Evolutionary conservation across 2,888 invertebrate genomes (phyloP).

Genomic region (Himalopsyche anomala): DNA sequence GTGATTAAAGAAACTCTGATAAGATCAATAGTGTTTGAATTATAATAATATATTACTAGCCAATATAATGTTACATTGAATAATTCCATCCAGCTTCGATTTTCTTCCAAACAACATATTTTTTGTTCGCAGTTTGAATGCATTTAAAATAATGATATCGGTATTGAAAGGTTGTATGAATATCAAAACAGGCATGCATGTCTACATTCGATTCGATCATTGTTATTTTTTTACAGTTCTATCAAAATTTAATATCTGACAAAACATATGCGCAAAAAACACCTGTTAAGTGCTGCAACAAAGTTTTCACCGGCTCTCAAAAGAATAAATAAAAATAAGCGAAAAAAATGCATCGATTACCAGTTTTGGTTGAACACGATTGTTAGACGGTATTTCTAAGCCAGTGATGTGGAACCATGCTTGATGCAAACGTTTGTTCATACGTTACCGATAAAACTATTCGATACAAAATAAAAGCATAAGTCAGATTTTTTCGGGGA

Average conservation of each 20-base stretch:
- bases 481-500: too few relatives aligned
- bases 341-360: constrained; percentile 45
- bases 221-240: constrained; percentile 28
- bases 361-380: constrained; percentile 63
- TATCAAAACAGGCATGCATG: constrained; percentile 9
- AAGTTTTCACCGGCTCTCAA: constrained; percentile 30
- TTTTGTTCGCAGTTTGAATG: background rate
- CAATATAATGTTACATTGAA: too few relatives aligned
- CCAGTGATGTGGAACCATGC: background rate
- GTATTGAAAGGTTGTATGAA: background rate
- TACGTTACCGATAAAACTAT: too few relatives aligned
- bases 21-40: too few relatives aligned
- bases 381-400: constrained; percentile 51
- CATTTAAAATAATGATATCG: background rate
- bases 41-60: too few relatives aligned
- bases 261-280: constrained; percentile 24
- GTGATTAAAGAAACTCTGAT: too few relatives aligned
- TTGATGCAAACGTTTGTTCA: too few relatives aligned
- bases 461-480: too few relatives aligned
- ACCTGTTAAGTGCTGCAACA: constrained; percentile 21
- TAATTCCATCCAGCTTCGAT: too few relatives aligned
- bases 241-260: constrained; percentile 35
- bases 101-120: too few relatives aligned
- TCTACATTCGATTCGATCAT: background rate
- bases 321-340: constrained; percentile 23